Base-by-base conservation (phyloP, 2,797 vertebrate species). In the Microctenopoma lineatum region DNA sequence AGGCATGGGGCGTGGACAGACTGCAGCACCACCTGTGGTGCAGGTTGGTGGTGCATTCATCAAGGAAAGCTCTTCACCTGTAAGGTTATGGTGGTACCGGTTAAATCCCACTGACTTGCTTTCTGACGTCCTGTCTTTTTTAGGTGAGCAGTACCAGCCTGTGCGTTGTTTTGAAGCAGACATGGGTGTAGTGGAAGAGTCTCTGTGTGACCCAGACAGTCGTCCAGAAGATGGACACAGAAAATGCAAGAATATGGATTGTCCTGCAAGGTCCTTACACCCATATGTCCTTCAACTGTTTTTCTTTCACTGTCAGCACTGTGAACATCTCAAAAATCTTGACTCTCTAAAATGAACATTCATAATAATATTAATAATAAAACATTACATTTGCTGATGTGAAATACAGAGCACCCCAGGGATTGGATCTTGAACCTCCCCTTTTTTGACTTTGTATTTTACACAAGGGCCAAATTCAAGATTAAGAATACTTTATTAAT, bases 1-100 rank as follows among this genome's bases (percentile, higher is more conserved):
- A 96, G 94, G 53, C 95, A 95, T 0, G 95, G 97, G 67, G 95
- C 81, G 2, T 99, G 97, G 98, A 96, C 96, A 0, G 89, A 95
- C 79, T 99, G 98, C 91, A 98, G 96, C 83, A 92, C 96, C 53
- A 96, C 96, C 0, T 99, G 98, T 86, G 97, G 98, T 56, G 83
- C 90, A 83, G 98, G 98, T 98, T 48, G 25, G 78, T 59, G 16
- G 54, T 66, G 8, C 27, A 4, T 59, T 21, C 32, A 10, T 44
- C 12, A 29, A 6, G 2, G 44, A 18, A 26, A 14, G 1, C 0
- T 36, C 7, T 18, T 10, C 2, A 54, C 42, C n/a, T 7, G 0
- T 11, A 38, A 8, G 15, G 21, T 32, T 57, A 56, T 41, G 29
- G 38, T 59, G 15, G 29, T 4, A 10, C 64, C 21, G 18, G 11